Evolutionary conservation across 2,797 vertebrate genomes (phyloP), one percentile per base, ranked within the genome.

Genomic region (Myotis vivesi): DNA sequence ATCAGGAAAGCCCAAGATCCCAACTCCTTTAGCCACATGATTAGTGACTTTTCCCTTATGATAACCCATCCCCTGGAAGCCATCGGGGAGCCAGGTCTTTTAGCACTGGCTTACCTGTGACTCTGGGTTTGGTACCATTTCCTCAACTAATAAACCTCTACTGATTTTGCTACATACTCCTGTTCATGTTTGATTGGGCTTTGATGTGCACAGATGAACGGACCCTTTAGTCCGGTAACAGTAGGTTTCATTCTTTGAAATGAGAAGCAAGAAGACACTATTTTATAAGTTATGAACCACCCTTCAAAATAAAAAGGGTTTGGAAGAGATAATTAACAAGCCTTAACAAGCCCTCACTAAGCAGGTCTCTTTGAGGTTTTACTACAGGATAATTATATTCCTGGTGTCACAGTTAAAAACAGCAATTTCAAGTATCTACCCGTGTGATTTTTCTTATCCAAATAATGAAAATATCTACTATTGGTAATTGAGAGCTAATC

Each of bases 301-400:
- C 69, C 77, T 88, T 94, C 41, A 82, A 82, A 96, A 83, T 88
- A 57, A 93, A 81, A 72, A 91, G 46, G 5, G 25, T 53, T n/a
- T 81, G 33, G 87, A 93, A 80, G 28, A 85, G 19, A 13, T 22
- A 95, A 9, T 33, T 15, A 69, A 64, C 46, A 84, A 87, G 11
- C 30, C 51, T 8, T 68, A 91, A 73, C 19, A 76, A 68, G 17
- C 30, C 46, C 23, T 36, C 38, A 76, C 81, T 68, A 19, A 76
- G 15, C 16, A 55, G 28, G 76, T 5, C 55, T 85, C 92, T 77
- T 23, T 13, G 3, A 59, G 44, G 25, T 71, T 77, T 91, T 76
- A 62, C 68, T n/a, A 64, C 41, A 66, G 25, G 83, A 71, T 73
- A 87, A 93, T 77, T 84, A 76, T 17, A 41, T 25, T 89, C n/a